phyloP scores from a whole-genome alignment of 2,797 vertebrate species.

The Acanthiza pusilla region DNA sequence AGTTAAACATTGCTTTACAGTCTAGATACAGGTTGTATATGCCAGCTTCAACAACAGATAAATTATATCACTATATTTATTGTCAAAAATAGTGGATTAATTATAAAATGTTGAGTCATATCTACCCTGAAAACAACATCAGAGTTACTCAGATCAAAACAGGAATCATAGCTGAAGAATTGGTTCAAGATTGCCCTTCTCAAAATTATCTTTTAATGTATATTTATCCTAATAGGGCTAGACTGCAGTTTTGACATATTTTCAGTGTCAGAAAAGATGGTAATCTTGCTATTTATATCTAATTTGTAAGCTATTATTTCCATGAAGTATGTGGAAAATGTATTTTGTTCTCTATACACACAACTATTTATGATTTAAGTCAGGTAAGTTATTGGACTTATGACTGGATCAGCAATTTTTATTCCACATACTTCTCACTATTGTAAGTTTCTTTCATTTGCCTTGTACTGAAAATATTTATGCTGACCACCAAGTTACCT shows the following conservation, averaged over 20 bases:
- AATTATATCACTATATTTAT: background rate
- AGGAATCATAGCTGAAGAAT: background rate
- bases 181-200: background rate
- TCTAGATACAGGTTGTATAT: background rate
- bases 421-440: background rate
- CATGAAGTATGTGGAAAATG: background rate
- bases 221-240: constrained; percentile 7
- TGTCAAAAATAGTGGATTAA: constrained; percentile 8
- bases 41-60: background rate
- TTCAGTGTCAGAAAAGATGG: constrained; percentile 21
- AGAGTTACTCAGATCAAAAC: constrained; percentile 24
- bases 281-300: constrained; percentile 16
- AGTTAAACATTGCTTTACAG: background rate
- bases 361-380: background rate
- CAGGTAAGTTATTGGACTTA: background rate
- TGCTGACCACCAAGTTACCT: background rate
- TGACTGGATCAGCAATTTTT: background rate
- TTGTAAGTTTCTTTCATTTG: background rate
- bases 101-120: background rate
- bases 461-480: background rate
- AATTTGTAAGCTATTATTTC: constrained; percentile 17
- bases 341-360: background rate
- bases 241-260: constrained; percentile 33
- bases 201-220: constrained; percentile 42
- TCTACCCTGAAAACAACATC: background rate